These are phyloP conservation scores for Hippasteria phrygiana DNA, from an alignment of 53 echinoderm and acorn worm genomes.

Conservation along the genomic window DNA sequence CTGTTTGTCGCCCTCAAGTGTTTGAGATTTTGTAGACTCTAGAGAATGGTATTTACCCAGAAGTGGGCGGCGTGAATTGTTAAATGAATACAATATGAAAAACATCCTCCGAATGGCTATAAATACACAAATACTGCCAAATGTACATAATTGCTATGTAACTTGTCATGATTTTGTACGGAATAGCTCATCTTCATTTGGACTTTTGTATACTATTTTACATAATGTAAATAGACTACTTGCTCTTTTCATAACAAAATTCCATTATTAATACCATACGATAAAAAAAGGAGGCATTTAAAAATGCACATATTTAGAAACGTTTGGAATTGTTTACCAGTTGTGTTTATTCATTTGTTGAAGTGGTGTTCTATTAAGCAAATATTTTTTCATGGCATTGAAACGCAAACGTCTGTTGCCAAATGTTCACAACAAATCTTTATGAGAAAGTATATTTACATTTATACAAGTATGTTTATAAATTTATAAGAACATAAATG, in stretches of 20 bases:
- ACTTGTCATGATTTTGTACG: neutral
- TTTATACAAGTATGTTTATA: too few species aligned
- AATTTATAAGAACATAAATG: too few species aligned
- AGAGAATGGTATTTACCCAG: too few species aligned
- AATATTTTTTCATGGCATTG: neutral
- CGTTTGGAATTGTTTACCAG: neutral
- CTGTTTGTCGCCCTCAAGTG: too few species aligned
- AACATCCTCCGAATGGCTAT: too few species aligned
- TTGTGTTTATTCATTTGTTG: neutral
- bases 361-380: neutral
- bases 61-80: too few species aligned
- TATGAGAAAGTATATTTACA: too few species aligned
- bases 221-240: constrained; percentile 6
- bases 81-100: too few species aligned
- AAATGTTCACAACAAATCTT: too few species aligned
- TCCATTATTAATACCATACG: neutral
- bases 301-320: neutral
- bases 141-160: too few species aligned
- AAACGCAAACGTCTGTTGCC: neutral
- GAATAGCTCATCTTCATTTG: neutral
- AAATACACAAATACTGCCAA: too few species aligned
- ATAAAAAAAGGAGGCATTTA: neutral
- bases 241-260: neutral
- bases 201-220: neutral
- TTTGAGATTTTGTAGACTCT: too few species aligned